phyloP scores from a whole-genome alignment of 2,888 invertebrate species.

The Agriotes lineatus region DNA sequence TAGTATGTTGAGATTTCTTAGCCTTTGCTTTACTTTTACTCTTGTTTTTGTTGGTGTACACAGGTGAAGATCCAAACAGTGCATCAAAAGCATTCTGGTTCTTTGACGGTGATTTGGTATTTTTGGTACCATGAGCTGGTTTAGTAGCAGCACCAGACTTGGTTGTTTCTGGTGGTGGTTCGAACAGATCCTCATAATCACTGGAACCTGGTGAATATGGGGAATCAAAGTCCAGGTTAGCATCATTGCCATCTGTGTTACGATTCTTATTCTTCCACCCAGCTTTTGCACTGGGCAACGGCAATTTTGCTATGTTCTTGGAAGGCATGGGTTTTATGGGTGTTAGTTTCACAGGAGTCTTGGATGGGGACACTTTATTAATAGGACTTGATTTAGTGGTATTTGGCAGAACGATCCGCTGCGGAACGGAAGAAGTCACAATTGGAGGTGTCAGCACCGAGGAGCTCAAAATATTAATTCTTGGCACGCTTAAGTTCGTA shows the following conservation, averaged over 20 bases:
- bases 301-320: conserved; percentile 15
- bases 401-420: conserved; percentile 68
- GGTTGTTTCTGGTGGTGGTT: conserved; percentile 73
- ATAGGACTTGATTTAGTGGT: conserved; percentile 67
- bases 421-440: conserved; percentile 58
- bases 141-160: conserved; percentile 23
- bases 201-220: conserved; percentile 93
- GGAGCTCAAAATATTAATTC: conserved; percentile 63
- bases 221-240: conserved; percentile 81
- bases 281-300: conserved; percentile 21
- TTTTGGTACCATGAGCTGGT: conserved; percentile 42
- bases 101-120: conserved; percentile 55
- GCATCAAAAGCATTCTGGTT: conserved; percentile 73
- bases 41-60: conserved; percentile 56
- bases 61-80: conserved; percentile 72
- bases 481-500: conserved; percentile 54
- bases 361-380: conserved; percentile 65
- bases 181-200: conserved; percentile 89
- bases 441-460: conserved; percentile 58
- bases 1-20: conserved; percentile 32
- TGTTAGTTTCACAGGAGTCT: conserved; percentile 70
- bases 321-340: conserved; percentile 71
- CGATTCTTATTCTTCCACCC: conserved; percentile 39
- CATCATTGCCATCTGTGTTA: conserved; percentile 61
- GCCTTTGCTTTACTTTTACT: conserved; percentile 48